Evolutionary conservation across 2,888 invertebrate genomes (phyloP).

Genomic region (Ephialtes manifestator): DNA sequence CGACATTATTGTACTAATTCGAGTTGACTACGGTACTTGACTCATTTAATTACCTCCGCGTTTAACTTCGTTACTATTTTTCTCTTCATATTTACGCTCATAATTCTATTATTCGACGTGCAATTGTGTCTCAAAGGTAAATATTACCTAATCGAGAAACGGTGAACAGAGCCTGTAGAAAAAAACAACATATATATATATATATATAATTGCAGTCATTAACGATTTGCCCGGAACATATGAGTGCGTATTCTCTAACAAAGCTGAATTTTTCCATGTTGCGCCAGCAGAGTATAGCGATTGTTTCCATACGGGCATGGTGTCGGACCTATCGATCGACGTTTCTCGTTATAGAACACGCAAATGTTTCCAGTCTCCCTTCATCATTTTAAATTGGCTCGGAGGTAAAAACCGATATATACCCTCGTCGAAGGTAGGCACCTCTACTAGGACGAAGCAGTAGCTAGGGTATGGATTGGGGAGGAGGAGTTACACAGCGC

Average conservation of each 20-base stretch:
- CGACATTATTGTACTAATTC: constrained; percentile 37
- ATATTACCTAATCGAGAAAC: constrained; percentile 7
- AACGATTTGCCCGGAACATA: constrained; percentile 11
- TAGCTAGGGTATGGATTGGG: constrained; percentile 19
- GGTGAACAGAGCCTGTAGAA: background rate
- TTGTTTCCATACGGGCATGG: constrained; percentile 15
- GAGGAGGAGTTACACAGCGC: constrained; percentile 19
- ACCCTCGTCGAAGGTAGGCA: constrained; percentile 52
- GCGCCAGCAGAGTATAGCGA: background rate
- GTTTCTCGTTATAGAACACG: constrained; percentile 66
- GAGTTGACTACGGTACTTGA: constrained; percentile 15
- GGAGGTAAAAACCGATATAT: constrained; percentile 65
- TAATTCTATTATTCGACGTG: background rate
- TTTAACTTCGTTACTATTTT: background rate
- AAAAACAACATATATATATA: background rate
- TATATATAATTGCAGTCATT: constrained; percentile 1
- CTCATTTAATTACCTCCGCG: background rate
- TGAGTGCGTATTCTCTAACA: constrained; percentile 5
- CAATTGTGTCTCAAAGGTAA: background rate
- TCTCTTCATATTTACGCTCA: background rate
- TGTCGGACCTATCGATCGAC: constrained; percentile 62
- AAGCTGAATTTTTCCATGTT: background rate
- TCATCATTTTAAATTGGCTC: constrained; percentile 70
- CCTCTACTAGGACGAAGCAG: constrained; percentile 40
- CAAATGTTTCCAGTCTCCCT: constrained; percentile 62